Base-by-base conservation (phyloP, 2,113 vertebrate genomes). In the Leucopternis melanops region DNA sequence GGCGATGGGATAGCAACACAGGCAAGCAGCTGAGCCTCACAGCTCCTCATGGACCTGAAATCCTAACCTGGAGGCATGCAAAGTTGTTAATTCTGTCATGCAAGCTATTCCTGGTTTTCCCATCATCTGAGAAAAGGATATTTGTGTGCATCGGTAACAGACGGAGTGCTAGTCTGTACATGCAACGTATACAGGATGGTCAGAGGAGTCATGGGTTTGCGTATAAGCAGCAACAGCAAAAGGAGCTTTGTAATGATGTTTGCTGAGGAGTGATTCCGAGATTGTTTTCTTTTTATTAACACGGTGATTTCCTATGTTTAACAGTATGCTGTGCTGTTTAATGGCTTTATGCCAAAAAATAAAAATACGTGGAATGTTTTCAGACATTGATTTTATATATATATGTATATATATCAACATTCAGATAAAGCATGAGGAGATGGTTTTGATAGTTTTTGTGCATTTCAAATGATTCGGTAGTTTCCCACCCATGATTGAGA, bases 171-270 rank as follows among this genome's bases (percentile, higher is more conserved):
- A 10, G 62, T 15, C 52, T 44, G 6, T 20, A 14, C 1, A 0
- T 62, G n/a, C 21, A 5, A 0, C 2, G 0, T 8, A 6, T 19
- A 13, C 31, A 9, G 66, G n/a, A 23, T 75, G 62, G 27, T 17
- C 50, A 32, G 62, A 57, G 66, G 47, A 70, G 38, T 27, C 23
- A 2, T 9, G 13, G 42, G 9, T 27, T 47, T 38, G 47, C 5
- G 2, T 11, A 10, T 23, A 6, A 75, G 47, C 62, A 67, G 55
- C 54, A 44, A 15, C 36, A 71, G n/a, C 5, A 3, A 63, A 38
- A 22, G 45, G 22, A 92, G 38, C 38, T 86, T 57, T 38, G 25
- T 17, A 19, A 18, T 3, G 3, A 2, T 4, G 58, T 61, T 61
- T 2, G 3, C 29, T 15, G n/a, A 50, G 54, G 47, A 32, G 52